phyloP scores from a whole-genome alignment of 2,797 vertebrate species.

The Lithobates pipiens region DNA sequence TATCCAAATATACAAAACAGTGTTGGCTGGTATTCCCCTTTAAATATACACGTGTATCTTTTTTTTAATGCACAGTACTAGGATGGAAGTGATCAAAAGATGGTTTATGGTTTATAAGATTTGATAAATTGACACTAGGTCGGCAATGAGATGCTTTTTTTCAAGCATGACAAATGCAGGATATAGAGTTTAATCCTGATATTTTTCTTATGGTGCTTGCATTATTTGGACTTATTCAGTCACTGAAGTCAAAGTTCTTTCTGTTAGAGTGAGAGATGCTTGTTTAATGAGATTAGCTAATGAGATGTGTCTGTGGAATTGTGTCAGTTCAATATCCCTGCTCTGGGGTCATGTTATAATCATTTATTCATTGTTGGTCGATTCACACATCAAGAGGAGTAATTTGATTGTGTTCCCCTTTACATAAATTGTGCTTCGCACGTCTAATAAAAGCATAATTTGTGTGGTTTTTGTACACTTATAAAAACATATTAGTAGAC shows the following conservation, averaged over 20 bases:
- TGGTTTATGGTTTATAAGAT: too few species aligned
- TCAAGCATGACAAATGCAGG: not conserved
- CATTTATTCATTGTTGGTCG: conserved; percentile 16
- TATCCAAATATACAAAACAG: too few species aligned
- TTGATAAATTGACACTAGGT: too few species aligned
- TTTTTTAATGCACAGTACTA: too few species aligned
- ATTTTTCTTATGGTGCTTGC: not conserved
- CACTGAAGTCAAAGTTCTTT: conserved; percentile 28
- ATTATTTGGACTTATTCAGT: not conserved
- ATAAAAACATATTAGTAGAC: not conserved
- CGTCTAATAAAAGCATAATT: not conserved
- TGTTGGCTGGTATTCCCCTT: too few species aligned
- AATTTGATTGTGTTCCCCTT: not conserved
- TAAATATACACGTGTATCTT: too few species aligned
- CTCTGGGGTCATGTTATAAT: conserved; percentile 21
- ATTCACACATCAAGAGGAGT: conserved; percentile 9
- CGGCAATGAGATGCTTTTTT: not conserved
- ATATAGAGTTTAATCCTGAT: not conserved
- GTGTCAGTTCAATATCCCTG: conserved; percentile 18
- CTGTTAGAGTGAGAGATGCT: not conserved
- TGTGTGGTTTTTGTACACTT: not conserved
- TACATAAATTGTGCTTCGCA: conserved; percentile 1
- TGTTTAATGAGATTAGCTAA: conserved; percentile 24
- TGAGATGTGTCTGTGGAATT: conserved; percentile 25
- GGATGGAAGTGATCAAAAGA: too few species aligned